Evolutionary conservation across 2,797 vertebrate species (phyloP), one percentile per base, ranked within the genome.

Genomic region (Argyrosomus regius): DNA sequence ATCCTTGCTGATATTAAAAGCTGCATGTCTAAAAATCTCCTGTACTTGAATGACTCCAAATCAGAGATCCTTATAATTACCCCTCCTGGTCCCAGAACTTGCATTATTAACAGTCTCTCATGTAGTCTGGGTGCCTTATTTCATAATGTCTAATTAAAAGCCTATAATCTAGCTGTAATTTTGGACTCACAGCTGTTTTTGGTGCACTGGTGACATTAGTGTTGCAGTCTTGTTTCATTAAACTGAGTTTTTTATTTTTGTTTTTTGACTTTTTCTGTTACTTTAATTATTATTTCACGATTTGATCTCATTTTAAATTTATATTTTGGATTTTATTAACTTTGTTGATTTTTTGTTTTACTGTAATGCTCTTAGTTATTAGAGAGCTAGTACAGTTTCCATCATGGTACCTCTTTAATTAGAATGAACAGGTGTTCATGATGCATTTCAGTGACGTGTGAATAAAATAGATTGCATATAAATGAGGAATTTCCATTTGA

Each of bases 71-170:
- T 53, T 52, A 53, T 61, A 48, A 48, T 31, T 46, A 31, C 54
- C 17, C n/a, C n/a, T 54, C 9, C n/a, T 67, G 65, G 61, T 57
- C 50, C 57, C 39, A 63, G 61, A 13, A 31, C 28, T 35, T 59
- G 22, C 43, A 60, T 61, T 70, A 65, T 73, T 66, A 62, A 79
- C 26, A 57, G 26, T 35, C 48, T 52, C 35, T 35, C 0, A n/a
- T 72, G n/a, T 41, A 17, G 58, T 35, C 57, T 65, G 52, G 8
- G 16, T 71, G n/a, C 41, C 56, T 75, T 62, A 35, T 72, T 17
- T 59, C 67, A 79, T 76, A 58, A 64, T 52, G 10, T 75, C 22
- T n/a, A 58, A 68, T 22, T 63, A 75, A 60, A 61, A 60, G 45
- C 26, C n/a, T 59, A 28, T 63, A 46, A 61, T 64, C 10, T 31